A percentile compares a stretch with the other conserved stretches of the same genome.
Conservation (phyloP, 2,113 vertebrate genomes). For the Hyperopisus bebe region DNA sequence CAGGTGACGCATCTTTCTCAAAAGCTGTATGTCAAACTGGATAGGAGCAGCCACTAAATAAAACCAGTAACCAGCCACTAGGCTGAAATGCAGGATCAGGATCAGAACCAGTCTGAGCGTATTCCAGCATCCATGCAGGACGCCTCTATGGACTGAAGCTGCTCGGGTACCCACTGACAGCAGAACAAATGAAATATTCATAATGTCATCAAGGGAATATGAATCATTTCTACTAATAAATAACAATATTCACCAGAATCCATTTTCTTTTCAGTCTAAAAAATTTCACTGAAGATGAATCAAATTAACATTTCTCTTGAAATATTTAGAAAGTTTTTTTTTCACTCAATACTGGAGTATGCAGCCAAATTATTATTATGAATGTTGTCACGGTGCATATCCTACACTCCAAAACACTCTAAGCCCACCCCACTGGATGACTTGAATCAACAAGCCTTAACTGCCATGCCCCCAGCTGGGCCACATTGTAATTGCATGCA, state of each 20-base stretch:
- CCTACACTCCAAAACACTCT: not conserved
- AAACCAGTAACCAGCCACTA: not conserved
- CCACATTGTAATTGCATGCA: not conserved
- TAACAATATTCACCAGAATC: conserved; percentile 50
- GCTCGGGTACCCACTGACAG: not conserved
- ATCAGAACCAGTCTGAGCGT: not conserved
- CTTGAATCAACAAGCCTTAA: not conserved
- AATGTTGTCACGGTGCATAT: not conserved
- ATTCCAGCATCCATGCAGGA: not conserved
- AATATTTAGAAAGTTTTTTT: not conserved
- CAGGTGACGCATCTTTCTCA: not conserved
- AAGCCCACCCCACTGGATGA: too few relatives aligned
- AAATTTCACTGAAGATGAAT: not conserved
- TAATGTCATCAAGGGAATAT: conserved; percentile 42
- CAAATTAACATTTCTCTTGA: not conserved
- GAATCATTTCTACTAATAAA: conserved; percentile 34
- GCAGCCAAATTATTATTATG: not conserved
- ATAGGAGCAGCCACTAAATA: not conserved
- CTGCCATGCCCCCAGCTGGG: not conserved
- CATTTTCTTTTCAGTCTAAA: conserved; percentile 40
- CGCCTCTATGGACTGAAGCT: not conserved
- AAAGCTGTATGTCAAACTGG: not conserved
- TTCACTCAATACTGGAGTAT: not conserved
- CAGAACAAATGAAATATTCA: conserved; percentile 43
- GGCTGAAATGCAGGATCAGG: not conserved